Conservation (phyloP, 2,797 vertebrate genomes). For the Myiothlypis coronata region DNA sequence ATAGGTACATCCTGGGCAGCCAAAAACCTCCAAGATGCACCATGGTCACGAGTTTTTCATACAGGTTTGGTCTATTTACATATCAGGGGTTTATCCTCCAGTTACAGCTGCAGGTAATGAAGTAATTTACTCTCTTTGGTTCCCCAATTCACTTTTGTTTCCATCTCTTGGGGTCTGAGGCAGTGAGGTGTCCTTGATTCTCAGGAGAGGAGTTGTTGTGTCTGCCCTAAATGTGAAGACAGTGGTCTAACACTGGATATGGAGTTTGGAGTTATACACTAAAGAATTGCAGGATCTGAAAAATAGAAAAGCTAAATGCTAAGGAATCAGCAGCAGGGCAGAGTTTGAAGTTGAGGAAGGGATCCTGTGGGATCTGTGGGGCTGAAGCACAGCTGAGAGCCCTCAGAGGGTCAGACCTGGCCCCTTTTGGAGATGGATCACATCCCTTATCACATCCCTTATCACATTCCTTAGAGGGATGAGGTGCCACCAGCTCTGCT, state of each 20-base stretch:
- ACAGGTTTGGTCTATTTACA: background rate
- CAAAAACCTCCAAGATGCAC: background rate
- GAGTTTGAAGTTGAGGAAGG: background rate
- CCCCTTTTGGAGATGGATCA: background rate
- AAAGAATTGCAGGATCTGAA: background rate
- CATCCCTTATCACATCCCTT: too few species aligned
- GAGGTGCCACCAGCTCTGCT: background rate
- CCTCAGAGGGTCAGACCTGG: background rate
- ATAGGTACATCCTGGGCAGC: background rate
- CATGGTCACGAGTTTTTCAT: fast-evolving
- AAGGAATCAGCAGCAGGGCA: background rate
- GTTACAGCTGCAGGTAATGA: background rate
- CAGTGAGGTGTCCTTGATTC: background rate
- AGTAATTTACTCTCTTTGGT: fast-evolving
- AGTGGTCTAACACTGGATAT: fast-evolving
- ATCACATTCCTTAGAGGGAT: background rate
- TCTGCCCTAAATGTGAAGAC: background rate
- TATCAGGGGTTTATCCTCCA: background rate
- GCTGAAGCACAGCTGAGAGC: background rate
- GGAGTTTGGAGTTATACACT: background rate
- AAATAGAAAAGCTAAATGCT: background rate
- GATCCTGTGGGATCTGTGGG: background rate
- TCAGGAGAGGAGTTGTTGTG: background rate
- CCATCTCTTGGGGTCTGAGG: background rate
- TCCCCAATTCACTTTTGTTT: background rate